Base-by-base conservation (phyloP, 2,888 invertebrate species). In the Tridacna crocea region DNA sequence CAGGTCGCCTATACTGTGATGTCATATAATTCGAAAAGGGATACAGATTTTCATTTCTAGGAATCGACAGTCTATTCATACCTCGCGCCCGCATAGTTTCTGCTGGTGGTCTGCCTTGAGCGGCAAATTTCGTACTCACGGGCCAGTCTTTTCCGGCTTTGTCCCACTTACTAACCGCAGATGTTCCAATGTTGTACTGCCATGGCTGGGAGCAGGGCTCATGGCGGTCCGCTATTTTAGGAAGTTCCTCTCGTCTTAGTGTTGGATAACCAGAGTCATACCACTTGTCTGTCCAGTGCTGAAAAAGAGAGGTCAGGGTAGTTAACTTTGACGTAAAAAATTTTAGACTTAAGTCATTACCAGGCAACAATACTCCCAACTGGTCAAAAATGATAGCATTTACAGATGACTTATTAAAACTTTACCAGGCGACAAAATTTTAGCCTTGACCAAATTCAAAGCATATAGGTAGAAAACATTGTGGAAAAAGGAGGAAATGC, bases 1-100 rank as follows among this genome's bases (percentile, higher is more conserved):
- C 93, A 2, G 94, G 94, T 22, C 91, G 89, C 72, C 93, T 80
- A 83, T 94, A 93, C 12, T 92, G 92, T 24, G 93, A 93, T 48
- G 94, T 94, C 94, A 94, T 94, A 83, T 89, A 90, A 85, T 93
- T 94, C 48, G 93, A 92, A 85, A 91, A 92, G 17, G 91, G 92
- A 81, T 94, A 94, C 12, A 93, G 86, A 66, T 93, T 92, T n/a
- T 91, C 89, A 58, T 93, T 92, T 48, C 84, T 81, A 11, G 88
- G 89, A 47, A 89, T 85, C 51, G 90, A 88, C 46, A 92, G 80
- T 47, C 91, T 85, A 79, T 93, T 90, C 76, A 93, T 89, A n/a
- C 91, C 93, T 47, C 92, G 88, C 11, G 93, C 93, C 24, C 93
- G 84, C 74, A 87, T 89, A 47, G 91, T 89, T 84, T 94, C 93